Percentiles rank a stretch among this genome's conserved stretches.
phyloP scores from a whole-genome alignment of 92 coral and sea anemone species.

The Siderastrea radians region DNA sequence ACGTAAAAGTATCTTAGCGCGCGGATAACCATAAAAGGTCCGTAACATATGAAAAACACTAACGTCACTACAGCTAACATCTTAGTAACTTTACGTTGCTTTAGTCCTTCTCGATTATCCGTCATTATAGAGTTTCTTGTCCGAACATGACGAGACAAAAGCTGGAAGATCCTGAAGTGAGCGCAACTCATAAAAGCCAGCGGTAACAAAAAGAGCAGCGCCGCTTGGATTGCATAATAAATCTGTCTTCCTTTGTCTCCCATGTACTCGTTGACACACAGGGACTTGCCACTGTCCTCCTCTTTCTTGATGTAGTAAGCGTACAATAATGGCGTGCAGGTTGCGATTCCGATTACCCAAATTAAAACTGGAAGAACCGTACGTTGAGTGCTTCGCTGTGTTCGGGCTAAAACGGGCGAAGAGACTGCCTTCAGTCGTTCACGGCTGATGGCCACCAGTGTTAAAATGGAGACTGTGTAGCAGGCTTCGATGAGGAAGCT shows the following conservation, averaged over 20 bases:
- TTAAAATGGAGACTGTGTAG: slow-evolving; percentile 84
- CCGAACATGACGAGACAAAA: slow-evolving; percentile 50
- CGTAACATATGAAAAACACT: slow-evolving; percentile 76
- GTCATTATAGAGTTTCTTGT: slow-evolving; percentile 43
- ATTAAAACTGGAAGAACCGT: slow-evolving; percentile 47
- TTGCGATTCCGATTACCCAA: slow-evolving; percentile 74
- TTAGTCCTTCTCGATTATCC: slow-evolving; percentile 8
- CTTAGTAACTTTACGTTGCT: slow-evolving; percentile 80
- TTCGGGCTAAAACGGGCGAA: slow-evolving; percentile 77
- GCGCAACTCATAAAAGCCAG: slow-evolving; percentile 77
- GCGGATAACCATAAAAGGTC: slow-evolving; percentile 79
- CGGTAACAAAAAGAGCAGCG: slow-evolving; percentile 75
- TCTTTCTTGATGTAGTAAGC: slow-evolving; percentile 77
- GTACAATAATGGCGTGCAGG: slow-evolving; percentile 81
- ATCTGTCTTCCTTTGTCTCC: slow-evolving; percentile 83
- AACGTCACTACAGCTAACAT: slow-evolving; percentile 83
- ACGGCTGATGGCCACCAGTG: slow-evolving; percentile 84
- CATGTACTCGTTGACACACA: slow-evolving; percentile 85
- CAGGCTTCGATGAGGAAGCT: slow-evolving; percentile 84
- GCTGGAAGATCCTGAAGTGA: slow-evolving; percentile 75
- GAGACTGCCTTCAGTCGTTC: slow-evolving; percentile 81
- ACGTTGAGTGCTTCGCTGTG: slow-evolving; percentile 62
- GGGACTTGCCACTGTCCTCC: slow-evolving; percentile 29
- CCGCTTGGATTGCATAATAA: slow-evolving; percentile 89
- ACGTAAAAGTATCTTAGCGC: slow-evolving; percentile 77